These are phyloP conservation scores for Thalassaphorura encarpata DNA, from an alignment of 1,140 invertebrate species.

Conservation along the genomic window DNA sequence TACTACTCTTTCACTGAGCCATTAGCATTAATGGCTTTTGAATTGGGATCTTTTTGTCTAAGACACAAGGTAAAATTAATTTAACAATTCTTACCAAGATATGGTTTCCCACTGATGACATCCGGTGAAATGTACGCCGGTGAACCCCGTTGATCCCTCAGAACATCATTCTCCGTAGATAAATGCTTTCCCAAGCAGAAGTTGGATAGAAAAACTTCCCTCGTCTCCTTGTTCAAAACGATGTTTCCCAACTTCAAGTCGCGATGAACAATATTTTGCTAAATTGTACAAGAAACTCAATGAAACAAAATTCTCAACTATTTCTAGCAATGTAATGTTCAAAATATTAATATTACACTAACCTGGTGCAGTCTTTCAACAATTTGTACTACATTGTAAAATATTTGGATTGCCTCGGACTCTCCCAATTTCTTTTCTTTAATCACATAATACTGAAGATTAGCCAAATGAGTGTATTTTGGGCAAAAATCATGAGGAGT, in stretches of 20 bases:
- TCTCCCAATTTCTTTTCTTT: conserved; percentile 67
- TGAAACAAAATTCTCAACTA: background rate
- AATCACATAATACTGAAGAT: conserved; percentile 72
- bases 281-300: conserved; percentile 15
- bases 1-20: background rate
- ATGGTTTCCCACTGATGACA: conserved; percentile 63
- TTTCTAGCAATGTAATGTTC: background rate
- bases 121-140: conserved; percentile 78
- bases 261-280: conserved; percentile 71
- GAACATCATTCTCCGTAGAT: conserved; percentile 57
- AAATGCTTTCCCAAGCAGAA: conserved; percentile 74
- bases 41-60: no score
- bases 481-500: conserved; percentile 62
- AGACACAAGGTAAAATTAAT: background rate
- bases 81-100: conserved; percentile 42
- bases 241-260: conserved; percentile 74
- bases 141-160: conserved; percentile 70
- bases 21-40: background rate
- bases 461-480: conserved; percentile 56
- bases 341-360: conserved; percentile 24
- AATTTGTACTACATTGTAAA: conserved; percentile 63
- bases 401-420: conserved; percentile 63
- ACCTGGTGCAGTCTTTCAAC: conserved; percentile 66
- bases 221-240: conserved; percentile 58
- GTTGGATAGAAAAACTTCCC: conserved; percentile 63